Evolutionary conservation across 2,888 invertebrate species (phyloP), one percentile per base, ranked within the genome.

Genomic region (Tenthredo notha): DNA sequence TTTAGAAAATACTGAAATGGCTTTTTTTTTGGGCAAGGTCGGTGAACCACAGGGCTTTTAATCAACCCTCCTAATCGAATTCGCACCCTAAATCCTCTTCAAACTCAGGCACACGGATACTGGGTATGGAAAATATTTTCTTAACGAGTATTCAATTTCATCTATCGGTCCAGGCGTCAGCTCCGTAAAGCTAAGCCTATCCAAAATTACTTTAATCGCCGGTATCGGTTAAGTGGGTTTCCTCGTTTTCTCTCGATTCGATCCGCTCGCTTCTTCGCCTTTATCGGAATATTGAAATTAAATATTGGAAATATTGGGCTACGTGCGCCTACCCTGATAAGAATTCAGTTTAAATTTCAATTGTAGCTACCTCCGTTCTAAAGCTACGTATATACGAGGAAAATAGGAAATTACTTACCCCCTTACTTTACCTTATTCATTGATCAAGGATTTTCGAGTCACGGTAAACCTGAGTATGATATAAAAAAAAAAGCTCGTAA

Each of bases 71-170:
- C 61, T 80, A 25, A 80, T 80, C 58, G 21, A 80, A 80, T 80
- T 80, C 80, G 80, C 80, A 80, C 80, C 80, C 80, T 37, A 80
- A 80, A 80, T 80, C 80, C 80, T 40, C 58, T 80, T 21, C 21
- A 37, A 61, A 61, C 61, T 37, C 58, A 40, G 80, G 58, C 50
- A 54, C 77, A n/a, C 61, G 80, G 29, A 40, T 61, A 61, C 29
- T 61, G 33, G 58, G 61, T 80, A 61, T 80, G 37, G 88, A 86
- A 88, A 88, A 89, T 89, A 87, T 89, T 89, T 89, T 88, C 88
- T 87, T 88, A 89, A 89, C 88, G 88, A 88, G 89, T 90, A 90
- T 90, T 89, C 88, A 89, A 90, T 90, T 89, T 90, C 80, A 61
- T 40, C 80, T 80, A 80, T 80, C 80, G 80, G 47, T 80, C 61